Percentiles rank a stretch among this genome's conserved stretches.
phyloP scores from a whole-genome alignment of 2,797 vertebrate genomes.

The Dicrostonyx torquatus region DNA sequence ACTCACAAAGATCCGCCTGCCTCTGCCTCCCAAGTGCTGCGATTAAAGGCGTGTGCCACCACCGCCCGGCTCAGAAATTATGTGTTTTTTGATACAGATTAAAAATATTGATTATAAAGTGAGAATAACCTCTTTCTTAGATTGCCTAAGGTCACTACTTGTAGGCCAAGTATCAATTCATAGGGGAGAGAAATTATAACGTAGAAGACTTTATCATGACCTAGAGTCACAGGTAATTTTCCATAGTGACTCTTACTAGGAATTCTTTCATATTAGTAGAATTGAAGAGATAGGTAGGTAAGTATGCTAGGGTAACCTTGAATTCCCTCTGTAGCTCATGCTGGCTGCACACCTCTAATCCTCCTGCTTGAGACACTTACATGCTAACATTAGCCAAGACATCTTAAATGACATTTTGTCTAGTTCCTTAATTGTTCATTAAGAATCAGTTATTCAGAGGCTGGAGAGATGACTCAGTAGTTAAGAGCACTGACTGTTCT shows the following conservation, averaged over 20 bases:
- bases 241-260: neutral
- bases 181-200: conserved; percentile 6
- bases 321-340: neutral
- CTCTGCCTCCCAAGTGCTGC: too few relatives aligned
- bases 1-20: too few relatives aligned
- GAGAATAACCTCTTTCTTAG: neutral
- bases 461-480: neutral
- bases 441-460: neutral
- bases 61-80: too few relatives aligned
- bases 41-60: too few relatives aligned
- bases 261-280: neutral
- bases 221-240: neutral
- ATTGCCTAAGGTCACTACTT: neutral
- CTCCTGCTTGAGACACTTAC: neutral
- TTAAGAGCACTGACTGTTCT: too few relatives aligned
- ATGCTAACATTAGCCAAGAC: neutral
- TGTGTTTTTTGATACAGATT: neutral
- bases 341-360: neutral
- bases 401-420: conserved; percentile 22
- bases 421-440: neutral
- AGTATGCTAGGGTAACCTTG: neutral
- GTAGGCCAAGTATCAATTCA: neutral
- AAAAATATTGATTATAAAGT: neutral
- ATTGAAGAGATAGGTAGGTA: neutral
- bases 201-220: neutral